A percentile compares a stretch with the other conserved stretches of the same genome.
phyloP scores from a whole-genome alignment of 2,888 invertebrate species.

The Heliconius charithonia region DNA sequence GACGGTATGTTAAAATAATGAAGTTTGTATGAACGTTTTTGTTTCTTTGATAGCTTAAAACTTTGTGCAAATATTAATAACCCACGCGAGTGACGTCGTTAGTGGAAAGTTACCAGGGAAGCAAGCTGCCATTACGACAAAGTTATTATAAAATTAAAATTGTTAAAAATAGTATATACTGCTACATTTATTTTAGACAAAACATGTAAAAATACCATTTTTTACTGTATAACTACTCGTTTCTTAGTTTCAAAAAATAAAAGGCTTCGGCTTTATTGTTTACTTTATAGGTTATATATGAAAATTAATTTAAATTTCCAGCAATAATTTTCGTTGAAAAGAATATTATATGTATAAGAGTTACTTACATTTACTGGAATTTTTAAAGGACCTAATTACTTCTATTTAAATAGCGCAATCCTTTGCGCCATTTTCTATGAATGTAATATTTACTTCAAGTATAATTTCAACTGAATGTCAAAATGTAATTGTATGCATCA shows the following conservation, averaged over 20 bases:
- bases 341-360: too few relatives aligned
- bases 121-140: slow-evolving; percentile 8
- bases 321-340: too few relatives aligned
- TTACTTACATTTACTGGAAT: too few relatives aligned
- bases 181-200: not conserved
- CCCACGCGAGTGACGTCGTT: slow-evolving; percentile 9
- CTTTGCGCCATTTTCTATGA: not conserved
- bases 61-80: slow-evolving; percentile 18
- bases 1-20: slow-evolving; percentile 7
- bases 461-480: not conserved
- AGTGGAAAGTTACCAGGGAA: slow-evolving; percentile 13
- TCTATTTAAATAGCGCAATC: not conserved
- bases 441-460: not conserved
- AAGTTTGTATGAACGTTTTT: slow-evolving; percentile 14
- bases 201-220: too few relatives aligned
- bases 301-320: too few relatives aligned
- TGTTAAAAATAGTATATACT: not conserved
- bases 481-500: not conserved
- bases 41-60: slow-evolving; percentile 16
- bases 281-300: too few relatives aligned
- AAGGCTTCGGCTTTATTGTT: too few relatives aligned
- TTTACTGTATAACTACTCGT: too few relatives aligned
- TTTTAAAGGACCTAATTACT: too few relatives aligned
- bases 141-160: slow-evolving; percentile 11
- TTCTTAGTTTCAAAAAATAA: too few relatives aligned